Evolutionary conservation across 2,888 invertebrate species (phyloP).

Genomic region (Torymus auratus): DNA sequence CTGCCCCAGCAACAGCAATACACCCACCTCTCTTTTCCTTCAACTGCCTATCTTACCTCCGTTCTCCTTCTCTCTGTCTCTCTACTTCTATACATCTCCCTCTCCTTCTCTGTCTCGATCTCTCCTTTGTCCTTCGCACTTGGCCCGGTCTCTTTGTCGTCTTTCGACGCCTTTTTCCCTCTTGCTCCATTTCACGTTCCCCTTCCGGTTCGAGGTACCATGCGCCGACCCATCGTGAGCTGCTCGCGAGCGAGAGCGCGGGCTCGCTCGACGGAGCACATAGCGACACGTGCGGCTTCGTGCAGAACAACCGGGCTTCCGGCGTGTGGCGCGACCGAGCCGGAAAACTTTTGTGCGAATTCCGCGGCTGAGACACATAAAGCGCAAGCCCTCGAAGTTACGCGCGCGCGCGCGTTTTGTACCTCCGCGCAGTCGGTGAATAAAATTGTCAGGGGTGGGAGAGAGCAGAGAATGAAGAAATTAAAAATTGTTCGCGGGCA

Average conservation of each 20-base stretch:
- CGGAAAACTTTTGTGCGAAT: slow-evolving; percentile 43
- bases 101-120: neutral
- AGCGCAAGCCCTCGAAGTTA: slow-evolving; percentile 11
- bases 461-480: slow-evolving; percentile 30
- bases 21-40: neutral
- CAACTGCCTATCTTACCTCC: neutral
- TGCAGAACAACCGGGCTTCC: slow-evolving; percentile 14
- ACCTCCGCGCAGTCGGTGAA: neutral
- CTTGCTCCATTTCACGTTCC: slow-evolving; percentile 31
- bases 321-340: slow-evolving; percentile 16
- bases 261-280: no score
- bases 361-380: neutral
- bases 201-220: slow-evolving; percentile 13
- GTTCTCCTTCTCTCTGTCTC: neutral
- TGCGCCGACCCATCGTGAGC: neutral
- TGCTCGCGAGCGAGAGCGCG: no score
- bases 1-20: neutral
- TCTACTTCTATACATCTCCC: neutral
- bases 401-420: neutral
- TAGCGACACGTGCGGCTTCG: slow-evolving; percentile 15
- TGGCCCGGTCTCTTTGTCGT: slow-evolving; percentile 25
- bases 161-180: slow-evolving; percentile 44
- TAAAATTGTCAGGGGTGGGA: slow-evolving; percentile 5
- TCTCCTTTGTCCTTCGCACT: neutral
- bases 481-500: slow-evolving; percentile 25